These are phyloP conservation scores for Mola mola DNA, from an alignment of 2,113 vertebrate species.

Conservation along the genomic window DNA sequence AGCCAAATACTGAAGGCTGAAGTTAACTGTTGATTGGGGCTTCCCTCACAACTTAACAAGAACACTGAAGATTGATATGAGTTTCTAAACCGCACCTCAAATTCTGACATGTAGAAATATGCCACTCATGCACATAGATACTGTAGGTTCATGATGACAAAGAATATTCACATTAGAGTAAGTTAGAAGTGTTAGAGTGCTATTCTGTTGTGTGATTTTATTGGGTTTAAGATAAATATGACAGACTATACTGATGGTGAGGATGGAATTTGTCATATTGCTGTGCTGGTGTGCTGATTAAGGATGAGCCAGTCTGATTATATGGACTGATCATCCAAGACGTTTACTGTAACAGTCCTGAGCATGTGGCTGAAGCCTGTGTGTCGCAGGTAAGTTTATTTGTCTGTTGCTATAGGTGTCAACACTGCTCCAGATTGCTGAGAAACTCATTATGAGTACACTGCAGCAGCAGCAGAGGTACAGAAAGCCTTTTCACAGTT, in stretches of 20 bases:
- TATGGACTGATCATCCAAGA: conserved; percentile 9
- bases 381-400: neutral
- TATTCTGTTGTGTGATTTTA: neutral
- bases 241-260: too few species aligned
- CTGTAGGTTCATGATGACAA: too few species aligned
- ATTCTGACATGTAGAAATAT: too few species aligned
- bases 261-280: too few species aligned
- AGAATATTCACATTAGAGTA: too few species aligned
- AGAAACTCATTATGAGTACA: neutral
- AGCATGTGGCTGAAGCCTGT: neutral
- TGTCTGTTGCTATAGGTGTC: neutral
- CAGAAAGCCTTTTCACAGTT: conserved; percentile 32
- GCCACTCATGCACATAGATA: too few species aligned
- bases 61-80: neutral
- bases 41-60: neutral
- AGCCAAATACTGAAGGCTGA: neutral
- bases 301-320: conserved; percentile 10
- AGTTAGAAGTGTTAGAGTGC: too few species aligned
- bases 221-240: neutral
- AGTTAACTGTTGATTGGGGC: neutral
- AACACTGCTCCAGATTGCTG: neutral
- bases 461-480: neutral
- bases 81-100: too few species aligned
- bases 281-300: too few species aligned
- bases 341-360: neutral